Evolutionary conservation across 35 echinoderm and acorn worm genomes (phyloP), one percentile per base, ranked within the genome.

Genomic region (Stichopus chloronotus): DNA sequence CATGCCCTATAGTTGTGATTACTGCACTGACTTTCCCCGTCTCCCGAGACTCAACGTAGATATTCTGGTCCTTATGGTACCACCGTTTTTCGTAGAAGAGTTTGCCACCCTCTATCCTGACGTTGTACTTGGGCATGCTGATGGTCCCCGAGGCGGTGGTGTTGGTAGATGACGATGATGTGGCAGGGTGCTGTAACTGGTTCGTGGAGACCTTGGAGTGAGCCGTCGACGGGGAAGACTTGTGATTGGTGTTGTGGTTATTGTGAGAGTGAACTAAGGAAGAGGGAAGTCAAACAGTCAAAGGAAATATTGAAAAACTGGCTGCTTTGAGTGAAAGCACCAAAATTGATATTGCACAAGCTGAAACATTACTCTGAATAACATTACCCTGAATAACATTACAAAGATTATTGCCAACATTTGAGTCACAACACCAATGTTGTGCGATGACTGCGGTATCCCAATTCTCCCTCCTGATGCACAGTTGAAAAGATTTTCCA

Each of bases 21-120:
- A 96, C 94, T 6, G 95, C 97, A 58, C 93, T 95, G 84, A 99
- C 95, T 95, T 99, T 99, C 4, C 94, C 94, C 87, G 92, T 93
- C 52, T 99, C 97, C 25, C 96, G 94, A 14, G 95, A 96, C 59
- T 99, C 97, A 10, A 96, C 90, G 72, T 99, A 99, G 88, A 96
- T 93, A 52, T 94, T 95, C 87, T 96, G 95, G 54, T 94, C 92
- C 19, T 94, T 79, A 65, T 96, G 95, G 92, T 94, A 99, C 93
- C 97, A 96, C 0, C 97, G 93, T 57, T 99, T 99, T 72, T 99
- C 97, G 24, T 96, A 99, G 90, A 99, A 99, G 14, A 99, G 95
- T 79, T 99, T 96, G 57, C 94, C 84, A 58, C 94, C 95, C 16
- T 96, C 95, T 55, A 99, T 99, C 24, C 95, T 88, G 12, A 98